Conservation (phyloP, 2,113 vertebrate species). For the Vicugna pacos region DNA sequence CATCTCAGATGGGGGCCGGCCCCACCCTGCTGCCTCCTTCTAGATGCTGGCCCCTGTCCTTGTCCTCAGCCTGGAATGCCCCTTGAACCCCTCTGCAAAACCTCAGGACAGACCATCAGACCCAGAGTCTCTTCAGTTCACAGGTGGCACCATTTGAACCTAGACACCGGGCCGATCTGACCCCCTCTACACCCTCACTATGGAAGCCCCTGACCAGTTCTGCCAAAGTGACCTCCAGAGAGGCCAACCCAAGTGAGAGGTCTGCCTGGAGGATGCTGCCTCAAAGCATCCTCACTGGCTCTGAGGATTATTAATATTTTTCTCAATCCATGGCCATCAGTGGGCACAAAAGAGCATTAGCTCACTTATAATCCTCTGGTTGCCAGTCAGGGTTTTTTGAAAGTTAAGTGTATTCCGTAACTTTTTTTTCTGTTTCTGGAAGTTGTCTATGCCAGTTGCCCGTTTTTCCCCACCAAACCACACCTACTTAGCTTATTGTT, state of each 20-base stretch:
- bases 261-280: accelerated
- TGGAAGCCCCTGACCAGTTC: background rate
- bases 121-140: background rate
- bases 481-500: background rate
- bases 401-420: background rate
- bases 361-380: background rate
- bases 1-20: background rate
- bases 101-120: background rate
- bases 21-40: background rate
- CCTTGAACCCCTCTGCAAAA: background rate
- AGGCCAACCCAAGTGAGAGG: background rate
- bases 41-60: background rate
- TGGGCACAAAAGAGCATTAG: background rate
- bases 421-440: background rate
- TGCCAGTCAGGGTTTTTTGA: background rate
- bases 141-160: background rate
- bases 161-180: background rate
- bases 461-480: background rate
- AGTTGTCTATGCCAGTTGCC: background rate
- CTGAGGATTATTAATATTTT: background rate
- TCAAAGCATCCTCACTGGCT: background rate
- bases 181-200: background rate
- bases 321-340: background rate
- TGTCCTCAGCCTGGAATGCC: background rate
- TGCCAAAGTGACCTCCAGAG: background rate